Percentiles rank a stretch among this genome's conserved stretches.
These are phyloP conservation scores for Diachasma alloeum DNA, from an alignment of 1,140 invertebrate genomes.

Conservation along the genomic window DNA sequence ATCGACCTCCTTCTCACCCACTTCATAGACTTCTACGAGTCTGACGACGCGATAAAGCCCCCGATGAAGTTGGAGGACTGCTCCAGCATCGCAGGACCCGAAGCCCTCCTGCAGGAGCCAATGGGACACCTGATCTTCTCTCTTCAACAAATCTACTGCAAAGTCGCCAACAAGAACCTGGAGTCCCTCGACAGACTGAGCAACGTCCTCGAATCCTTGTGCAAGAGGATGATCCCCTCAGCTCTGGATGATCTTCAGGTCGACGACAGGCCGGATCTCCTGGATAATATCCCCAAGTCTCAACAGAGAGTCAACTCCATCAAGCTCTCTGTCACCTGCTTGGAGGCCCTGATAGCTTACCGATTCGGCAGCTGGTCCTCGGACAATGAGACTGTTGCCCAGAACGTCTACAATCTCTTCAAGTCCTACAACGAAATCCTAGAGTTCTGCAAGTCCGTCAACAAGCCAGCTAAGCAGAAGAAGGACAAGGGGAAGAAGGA, in stretches of 20 bases:
- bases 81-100: constrained; percentile 48
- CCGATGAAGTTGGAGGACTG: constrained; percentile 64
- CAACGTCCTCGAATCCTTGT: constrained; percentile 53
- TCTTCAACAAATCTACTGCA: constrained; percentile 56
- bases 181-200: constrained; percentile 40
- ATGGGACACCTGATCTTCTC: constrained; percentile 52
- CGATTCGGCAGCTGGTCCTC: constrained; percentile 62
- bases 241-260: constrained; percentile 55
- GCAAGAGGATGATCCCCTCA: constrained; percentile 49
- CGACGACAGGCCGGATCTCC: constrained; percentile 57
- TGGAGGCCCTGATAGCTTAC: constrained; percentile 65
- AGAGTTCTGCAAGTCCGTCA: constrained; percentile 62
- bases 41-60: constrained; percentile 48
- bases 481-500: constrained; percentile 52
- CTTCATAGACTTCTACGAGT: constrained; percentile 60
- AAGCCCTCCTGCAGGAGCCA: constrained; percentile 58
- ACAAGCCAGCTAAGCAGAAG: constrained; percentile 59
- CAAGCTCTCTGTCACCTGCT: constrained; percentile 60
- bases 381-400: constrained; percentile 44
- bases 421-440: constrained; percentile 59
- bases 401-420: constrained; percentile 58
- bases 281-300: constrained; percentile 62
- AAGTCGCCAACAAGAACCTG: constrained; percentile 38
- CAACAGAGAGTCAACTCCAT: constrained; percentile 62
- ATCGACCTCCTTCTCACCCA: constrained; percentile 65